Evolutionary conservation across 1,140 invertebrate species (phyloP).

Genomic region (Eupristina koningsbergeri): DNA sequence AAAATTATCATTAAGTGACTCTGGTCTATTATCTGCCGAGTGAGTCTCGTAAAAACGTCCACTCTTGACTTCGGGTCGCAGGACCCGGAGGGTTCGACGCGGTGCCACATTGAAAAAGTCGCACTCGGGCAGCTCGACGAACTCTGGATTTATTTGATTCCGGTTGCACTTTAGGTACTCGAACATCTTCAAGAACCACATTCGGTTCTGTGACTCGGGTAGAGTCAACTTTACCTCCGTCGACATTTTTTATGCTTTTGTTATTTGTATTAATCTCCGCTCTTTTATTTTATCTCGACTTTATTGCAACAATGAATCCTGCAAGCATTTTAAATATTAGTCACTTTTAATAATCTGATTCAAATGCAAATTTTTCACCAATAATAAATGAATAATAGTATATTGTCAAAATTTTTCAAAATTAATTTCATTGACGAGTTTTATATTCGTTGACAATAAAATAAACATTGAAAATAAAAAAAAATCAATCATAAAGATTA

Average conservation of each 20-base stretch:
- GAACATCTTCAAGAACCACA: conserved; percentile 65
- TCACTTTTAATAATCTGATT: background rate
- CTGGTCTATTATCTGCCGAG: conserved; percentile 58
- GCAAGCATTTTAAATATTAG: background rate
- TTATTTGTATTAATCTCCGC: background rate
- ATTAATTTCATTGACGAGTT: no score
- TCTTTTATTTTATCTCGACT: background rate
- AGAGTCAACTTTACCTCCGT: background rate
- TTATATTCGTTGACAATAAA: no score
- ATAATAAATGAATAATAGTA: no score
- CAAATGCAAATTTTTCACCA: no score
- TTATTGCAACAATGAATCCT: background rate
- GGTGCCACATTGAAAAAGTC: conserved; percentile 68
- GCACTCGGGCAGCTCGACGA: conserved; percentile 64
- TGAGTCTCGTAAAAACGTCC: conserved; percentile 63
- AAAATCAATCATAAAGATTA: no score
- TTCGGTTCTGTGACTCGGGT: background rate
- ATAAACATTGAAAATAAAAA: no score
- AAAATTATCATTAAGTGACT: conserved; percentile 70
- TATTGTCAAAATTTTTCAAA: no score
- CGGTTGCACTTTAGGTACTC: conserved; percentile 54
- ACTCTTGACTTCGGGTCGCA: conserved; percentile 59
- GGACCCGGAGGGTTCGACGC: conserved; percentile 63
- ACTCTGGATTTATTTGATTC: conserved; percentile 62
- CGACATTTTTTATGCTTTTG: background rate